Conservation (phyloP, 2,888 invertebrate genomes). For the Seladonia tumulorum region DNA sequence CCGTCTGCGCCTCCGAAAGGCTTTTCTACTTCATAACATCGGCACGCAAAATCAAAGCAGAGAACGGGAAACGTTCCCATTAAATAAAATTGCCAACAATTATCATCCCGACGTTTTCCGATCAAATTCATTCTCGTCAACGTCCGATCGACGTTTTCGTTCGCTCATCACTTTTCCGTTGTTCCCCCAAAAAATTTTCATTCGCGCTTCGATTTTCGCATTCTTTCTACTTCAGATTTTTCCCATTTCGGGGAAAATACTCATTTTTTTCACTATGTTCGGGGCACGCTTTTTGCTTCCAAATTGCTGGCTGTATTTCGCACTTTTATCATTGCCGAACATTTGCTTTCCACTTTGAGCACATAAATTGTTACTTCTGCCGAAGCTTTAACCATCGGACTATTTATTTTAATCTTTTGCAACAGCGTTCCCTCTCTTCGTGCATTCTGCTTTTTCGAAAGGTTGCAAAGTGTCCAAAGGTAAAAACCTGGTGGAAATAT, state of each 20-base stretch:
- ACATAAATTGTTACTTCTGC: neutral
- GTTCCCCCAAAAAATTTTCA: neutral
- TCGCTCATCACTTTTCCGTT: neutral
- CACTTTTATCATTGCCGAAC: neutral
- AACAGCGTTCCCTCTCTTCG: neutral
- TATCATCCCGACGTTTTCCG: neutral
- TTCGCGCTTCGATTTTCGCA: neutral
- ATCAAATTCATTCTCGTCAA: neutral
- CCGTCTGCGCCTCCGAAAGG: neutral
- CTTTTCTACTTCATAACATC: neutral
- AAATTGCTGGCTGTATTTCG: neutral
- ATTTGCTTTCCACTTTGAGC: neutral
- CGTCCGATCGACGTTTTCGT: neutral
- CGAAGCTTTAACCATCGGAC: neutral
- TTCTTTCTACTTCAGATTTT: neutral
- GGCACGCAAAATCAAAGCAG: neutral
- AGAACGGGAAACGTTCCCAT: neutral
- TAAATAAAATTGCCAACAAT: slow-evolving; percentile 1
- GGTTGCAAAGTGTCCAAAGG: neutral
- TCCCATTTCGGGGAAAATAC: neutral
- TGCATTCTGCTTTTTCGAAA: neutral
- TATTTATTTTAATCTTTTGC: neutral
- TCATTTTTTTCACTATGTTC: neutral
- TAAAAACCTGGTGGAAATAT: neutral
- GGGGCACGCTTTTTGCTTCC: neutral